Evolutionary conservation across 2,113 vertebrate genomes (phyloP).

Genomic region (Gracilinanus agilis): DNA sequence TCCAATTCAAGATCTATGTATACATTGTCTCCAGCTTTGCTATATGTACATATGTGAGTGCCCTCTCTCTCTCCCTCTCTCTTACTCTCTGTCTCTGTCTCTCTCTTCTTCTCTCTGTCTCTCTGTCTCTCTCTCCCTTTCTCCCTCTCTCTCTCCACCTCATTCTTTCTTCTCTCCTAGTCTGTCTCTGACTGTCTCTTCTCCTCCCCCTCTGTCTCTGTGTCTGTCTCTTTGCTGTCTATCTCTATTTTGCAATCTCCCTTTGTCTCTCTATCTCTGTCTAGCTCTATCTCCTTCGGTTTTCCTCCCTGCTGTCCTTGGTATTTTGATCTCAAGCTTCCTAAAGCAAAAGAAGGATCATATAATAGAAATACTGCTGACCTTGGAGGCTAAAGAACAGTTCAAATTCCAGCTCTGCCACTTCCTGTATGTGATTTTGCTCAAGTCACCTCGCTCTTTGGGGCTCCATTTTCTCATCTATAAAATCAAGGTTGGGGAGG

Average conservation of each 20-base stretch:
- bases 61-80: too few species aligned
- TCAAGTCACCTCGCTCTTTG: neutral
- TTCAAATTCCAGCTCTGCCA: neutral
- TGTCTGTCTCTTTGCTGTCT: neutral
- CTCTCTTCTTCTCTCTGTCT: too few species aligned
- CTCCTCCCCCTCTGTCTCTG: neutral
- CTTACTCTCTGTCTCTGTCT: too few species aligned
- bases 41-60: neutral
- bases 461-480: neutral
- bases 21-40: neutral
- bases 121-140: neutral
- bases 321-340: neutral
- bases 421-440: neutral
- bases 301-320: neutral
- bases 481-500: neutral
- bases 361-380: neutral
- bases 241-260: neutral
- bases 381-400: neutral
- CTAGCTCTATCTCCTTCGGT: neutral
- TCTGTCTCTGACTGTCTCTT: accelerated
- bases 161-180: neutral
- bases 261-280: neutral
- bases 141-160: too few species aligned
- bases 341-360: neutral
- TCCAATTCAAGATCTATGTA: neutral